A percentile compares a stretch with the other conserved stretches of the same genome.
These are phyloP conservation scores for Scrobipalpa costella DNA, from an alignment of 2,888 invertebrate species.

Conservation along the genomic window DNA sequence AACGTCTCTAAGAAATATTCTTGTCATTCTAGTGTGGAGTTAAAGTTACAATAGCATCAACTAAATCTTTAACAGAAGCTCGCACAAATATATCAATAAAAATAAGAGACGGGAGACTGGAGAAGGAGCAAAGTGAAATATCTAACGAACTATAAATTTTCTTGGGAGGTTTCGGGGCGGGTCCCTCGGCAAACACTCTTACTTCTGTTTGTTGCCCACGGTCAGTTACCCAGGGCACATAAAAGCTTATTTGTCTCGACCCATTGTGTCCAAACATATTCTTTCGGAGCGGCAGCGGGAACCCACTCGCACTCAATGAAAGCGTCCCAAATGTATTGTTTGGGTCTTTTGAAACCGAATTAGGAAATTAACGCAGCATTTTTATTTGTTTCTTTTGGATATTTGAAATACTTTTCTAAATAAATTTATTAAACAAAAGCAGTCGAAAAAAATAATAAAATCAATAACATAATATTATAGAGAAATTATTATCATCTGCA, in stretches of 20 bases:
- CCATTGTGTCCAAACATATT: conserved; percentile 52
- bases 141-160: conserved; percentile 63
- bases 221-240: conserved; percentile 75
- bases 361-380: not conserved
- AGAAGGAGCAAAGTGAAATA: conserved; percentile 14
- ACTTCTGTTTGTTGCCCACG: conserved; percentile 69
- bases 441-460: no score
- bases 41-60: not conserved
- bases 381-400: not conserved
- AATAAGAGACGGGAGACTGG: not conserved
- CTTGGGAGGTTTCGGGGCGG: conserved; percentile 41
- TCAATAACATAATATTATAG: no score
- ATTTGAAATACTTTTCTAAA: no score
- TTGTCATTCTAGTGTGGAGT: not conserved
- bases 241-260: conserved; percentile 59
- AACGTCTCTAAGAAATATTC: no score
- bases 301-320: conserved; percentile 12
- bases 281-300: conserved; percentile 33
- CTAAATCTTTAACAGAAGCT: not conserved
- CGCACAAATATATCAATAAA: not conserved
- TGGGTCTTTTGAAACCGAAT: not conserved
- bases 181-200: conserved; percentile 45
- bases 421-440: no score
- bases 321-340: conserved; percentile 2
- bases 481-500: no score